Evolutionary conservation across 1,140 invertebrate species (phyloP), one percentile per base, ranked within the genome.

Genomic region (Zaprionus lachaisei): DNA sequence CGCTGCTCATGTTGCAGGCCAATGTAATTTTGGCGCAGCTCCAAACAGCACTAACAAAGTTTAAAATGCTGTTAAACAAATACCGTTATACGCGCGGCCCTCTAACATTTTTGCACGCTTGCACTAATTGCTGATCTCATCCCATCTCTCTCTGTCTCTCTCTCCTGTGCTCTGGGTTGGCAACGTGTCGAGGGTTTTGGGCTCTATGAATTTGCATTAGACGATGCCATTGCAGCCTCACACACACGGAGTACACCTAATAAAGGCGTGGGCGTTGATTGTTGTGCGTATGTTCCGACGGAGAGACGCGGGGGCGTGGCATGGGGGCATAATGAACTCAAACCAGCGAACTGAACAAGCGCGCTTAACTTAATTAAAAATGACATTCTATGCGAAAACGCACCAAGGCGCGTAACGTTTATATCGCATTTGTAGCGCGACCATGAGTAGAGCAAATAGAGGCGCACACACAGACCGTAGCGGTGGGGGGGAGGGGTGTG

Each of bases 321-420:
- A 41, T 47, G 28, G 15, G 20, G 34, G 64, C 57, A 81, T 87
- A 87, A 87, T 87, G 78, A 87, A 87, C 84, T 79, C 76, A 79
- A 80, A 85, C 80, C 72, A 57, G n/a, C 70, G 68, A 66, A 62
- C 77, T 79, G 58, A 86, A 72, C 80, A 66, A 72, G 65, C 81
- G 65, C 81, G 84, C 84, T 87, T 89, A 87, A 87, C 84, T 87
- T 87, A 87, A 87, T 87, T 87, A 87, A 87, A 87, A 89, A 89
- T 77, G 87, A 86, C 78, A 89, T 89, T 89, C 74, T 79, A 72
- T 81, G 57, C 51, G 41, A 47, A 34, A 34, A 47, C 41, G 41
- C 38, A 15, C 15, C n/a, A 17, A 7, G 41, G n/a, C 6, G 63
- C 61, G 49, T 44, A 54, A 38, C 77, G 60, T 83, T 70, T 77